Conservation (phyloP, 30 jellyfish, hydroid and myxozoan species). For the Aurelia sp. region DNA sequence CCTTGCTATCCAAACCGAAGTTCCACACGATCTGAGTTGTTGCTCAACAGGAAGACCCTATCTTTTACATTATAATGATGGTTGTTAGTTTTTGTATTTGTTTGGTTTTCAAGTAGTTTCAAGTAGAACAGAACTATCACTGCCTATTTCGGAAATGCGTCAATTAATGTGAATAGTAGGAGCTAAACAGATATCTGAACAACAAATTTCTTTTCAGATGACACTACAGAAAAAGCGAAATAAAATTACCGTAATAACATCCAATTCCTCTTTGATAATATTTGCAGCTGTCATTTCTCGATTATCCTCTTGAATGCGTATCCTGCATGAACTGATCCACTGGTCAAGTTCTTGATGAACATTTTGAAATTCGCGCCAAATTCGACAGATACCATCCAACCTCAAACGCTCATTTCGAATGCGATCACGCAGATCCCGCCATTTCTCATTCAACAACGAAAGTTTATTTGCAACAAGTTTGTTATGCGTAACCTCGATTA, state of each 20-base stretch:
- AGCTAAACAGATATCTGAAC: too few relatives aligned
- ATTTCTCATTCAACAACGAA: slow-evolving; percentile 33
- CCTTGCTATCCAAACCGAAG: too few relatives aligned
- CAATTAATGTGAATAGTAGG: too few relatives aligned
- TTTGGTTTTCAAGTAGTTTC: too few relatives aligned
- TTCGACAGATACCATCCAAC: slow-evolving; percentile 35
- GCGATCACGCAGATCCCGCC: slow-evolving; percentile 50
- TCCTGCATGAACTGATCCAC: slow-evolving; percentile 35
- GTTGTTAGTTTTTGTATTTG: too few relatives aligned
- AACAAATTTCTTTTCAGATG: too few relatives aligned
- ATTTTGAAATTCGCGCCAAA: slow-evolving; percentile 71
- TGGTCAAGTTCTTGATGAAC: slow-evolving; percentile 42
- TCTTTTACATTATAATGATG: too few relatives aligned
- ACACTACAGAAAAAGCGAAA: neutral
- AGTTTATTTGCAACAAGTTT: slow-evolving; percentile 16
- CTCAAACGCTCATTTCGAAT: slow-evolving; percentile 56
- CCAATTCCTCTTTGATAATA: slow-evolving; percentile 27
- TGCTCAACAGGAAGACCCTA: too few relatives aligned
- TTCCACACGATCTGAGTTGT: too few relatives aligned
- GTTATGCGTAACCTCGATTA: slow-evolving; percentile 43
- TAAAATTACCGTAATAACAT: slow-evolving; percentile 8
- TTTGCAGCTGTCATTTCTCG: slow-evolving; percentile 26
- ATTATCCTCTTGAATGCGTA: slow-evolving; percentile 26
- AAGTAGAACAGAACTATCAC: too few relatives aligned
- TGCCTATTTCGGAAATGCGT: too few relatives aligned